Evolutionary conservation across 2,888 invertebrate species (phyloP).

Genomic region (Catotricha subobsoleta): DNA sequence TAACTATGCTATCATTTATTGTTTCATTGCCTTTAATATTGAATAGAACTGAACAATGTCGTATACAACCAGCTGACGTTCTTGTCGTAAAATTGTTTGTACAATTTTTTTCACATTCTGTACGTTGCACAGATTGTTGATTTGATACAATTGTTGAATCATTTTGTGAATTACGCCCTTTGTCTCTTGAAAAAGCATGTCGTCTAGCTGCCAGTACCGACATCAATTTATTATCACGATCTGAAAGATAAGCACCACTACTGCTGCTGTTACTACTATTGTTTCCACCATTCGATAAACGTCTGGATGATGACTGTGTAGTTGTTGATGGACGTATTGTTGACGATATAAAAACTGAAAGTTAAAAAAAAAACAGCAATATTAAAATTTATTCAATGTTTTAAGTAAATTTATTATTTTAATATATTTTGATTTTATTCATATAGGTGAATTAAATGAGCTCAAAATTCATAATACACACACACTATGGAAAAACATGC

Average conservation of each 20-base stretch:
- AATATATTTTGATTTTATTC: too few species aligned
- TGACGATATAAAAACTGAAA: too few species aligned
- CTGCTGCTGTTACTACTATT: too few species aligned
- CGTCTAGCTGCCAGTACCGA: constrained; percentile 42
- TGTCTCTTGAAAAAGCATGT: constrained; percentile 37
- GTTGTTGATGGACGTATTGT: too few species aligned
- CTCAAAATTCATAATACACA: too few species aligned
- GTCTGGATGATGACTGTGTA: too few species aligned
- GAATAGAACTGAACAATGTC: constrained; percentile 24
- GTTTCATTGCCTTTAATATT: constrained; percentile 14
- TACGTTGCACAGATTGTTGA: constrained; percentile 19
- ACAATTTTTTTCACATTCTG: constrained; percentile 26
- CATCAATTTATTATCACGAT: constrained; percentile 37
- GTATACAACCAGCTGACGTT: constrained; percentile 29
- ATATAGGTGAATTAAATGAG: too few species aligned
- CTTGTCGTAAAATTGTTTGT: constrained; percentile 29
- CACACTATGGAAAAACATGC: too few species aligned
- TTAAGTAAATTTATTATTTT: too few species aligned
- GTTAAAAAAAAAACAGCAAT: too few species aligned
- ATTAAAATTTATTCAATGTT: too few species aligned
- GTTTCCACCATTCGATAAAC: too few species aligned
- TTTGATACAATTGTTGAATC: neutral
- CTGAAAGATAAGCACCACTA: constrained; percentile 20
- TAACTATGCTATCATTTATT: constrained; percentile 5
- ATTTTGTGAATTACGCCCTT: constrained; percentile 24